phyloP scores from a whole-genome alignment of 2,797 vertebrate genomes.

The Diplodus puntazzo region DNA sequence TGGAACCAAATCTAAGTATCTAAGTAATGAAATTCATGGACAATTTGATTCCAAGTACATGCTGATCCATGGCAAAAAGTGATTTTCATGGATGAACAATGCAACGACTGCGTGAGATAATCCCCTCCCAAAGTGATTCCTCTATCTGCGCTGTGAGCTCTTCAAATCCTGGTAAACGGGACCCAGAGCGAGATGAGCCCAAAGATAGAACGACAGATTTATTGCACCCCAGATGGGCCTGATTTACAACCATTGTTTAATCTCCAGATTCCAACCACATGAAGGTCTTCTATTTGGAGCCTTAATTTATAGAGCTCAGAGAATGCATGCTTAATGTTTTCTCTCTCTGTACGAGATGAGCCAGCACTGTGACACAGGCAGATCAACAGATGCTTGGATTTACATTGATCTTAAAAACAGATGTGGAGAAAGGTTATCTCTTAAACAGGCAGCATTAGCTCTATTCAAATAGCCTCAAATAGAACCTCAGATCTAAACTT shows the following conservation, averaged over 20 bases:
- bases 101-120: slow-evolving; percentile 50
- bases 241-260: slow-evolving; percentile 83
- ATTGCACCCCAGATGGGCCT: slow-evolving; percentile 73
- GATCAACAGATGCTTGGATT: slow-evolving; percentile 77
- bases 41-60: slow-evolving; percentile 56
- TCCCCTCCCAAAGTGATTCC: slow-evolving; percentile 59
- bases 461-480: slow-evolving; percentile 11
- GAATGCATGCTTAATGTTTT: slow-evolving; percentile 75
- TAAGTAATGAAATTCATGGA: slow-evolving; percentile 56
- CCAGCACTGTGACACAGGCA: slow-evolving; percentile 63
- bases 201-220: slow-evolving; percentile 77
- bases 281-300: slow-evolving; percentile 73
- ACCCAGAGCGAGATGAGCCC: slow-evolving; percentile 63
- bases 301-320: slow-evolving; percentile 75
- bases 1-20: slow-evolving; percentile 43
- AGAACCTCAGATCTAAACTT: slow-evolving; percentile 18
- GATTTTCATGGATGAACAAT: slow-evolving; percentile 63
- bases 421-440: slow-evolving; percentile 70
- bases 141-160: slow-evolving; percentile 62
- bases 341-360: slow-evolving; percentile 66
- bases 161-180: slow-evolving; percentile 60
- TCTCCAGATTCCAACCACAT: slow-evolving; percentile 84
- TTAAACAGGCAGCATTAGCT: slow-evolving; percentile 34
- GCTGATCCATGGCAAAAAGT: slow-evolving; percentile 51
- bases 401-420: slow-evolving; percentile 74